Evolutionary conservation across 2,113 vertebrate species (phyloP), one percentile per base, ranked within the genome.

Genomic region (Elgaria multicarinata): DNA sequence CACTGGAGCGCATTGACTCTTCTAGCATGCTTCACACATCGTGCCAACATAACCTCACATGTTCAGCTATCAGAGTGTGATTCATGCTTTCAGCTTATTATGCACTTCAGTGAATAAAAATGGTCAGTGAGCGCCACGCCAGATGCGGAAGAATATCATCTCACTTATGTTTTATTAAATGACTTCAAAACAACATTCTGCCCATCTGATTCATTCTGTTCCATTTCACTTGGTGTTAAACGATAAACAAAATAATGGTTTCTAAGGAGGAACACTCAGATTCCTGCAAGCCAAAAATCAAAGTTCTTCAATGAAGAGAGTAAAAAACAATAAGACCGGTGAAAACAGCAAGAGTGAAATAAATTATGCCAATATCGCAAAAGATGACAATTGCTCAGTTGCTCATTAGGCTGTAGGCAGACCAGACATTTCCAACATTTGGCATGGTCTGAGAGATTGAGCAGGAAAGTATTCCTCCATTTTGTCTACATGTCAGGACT

Each of bases 91-190:
- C 64, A 84, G 26, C 64, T 91, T 84, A 71, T 84, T 91, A 88
- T 62, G 55, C 74, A 88, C 46, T 88, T 91, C 46, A 44, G 50
- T 79, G 81, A 33, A 77, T 84, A 88, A 80, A 71, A 88, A 39
- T 89, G 81, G 66, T 87, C 64, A 87, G 81, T 88, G 80, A 84
- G 66, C 39, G 44, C 62, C 84, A 78, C 33, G 84, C 72, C 80
- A 62, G 85, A 87, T 83, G 72, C 64, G 16, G 58, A 89, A 77
- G 75, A 71, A 90, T 44, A 79, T 79, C 62, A 18, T 69, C 62
- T 87, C 42, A 53, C 75, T 87, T 87, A 87, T 78, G 75, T 79
- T 87, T 87, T 87, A 69, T 79, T 79, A 84, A 85, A 89, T 78
- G 46, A 85, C 72, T 55, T 67, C 66, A 77, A 71, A 62, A 71